Evolutionary conservation across 2,113 vertebrate species (phyloP).

Genomic region (Phyllopteryx taeniolatus): DNA sequence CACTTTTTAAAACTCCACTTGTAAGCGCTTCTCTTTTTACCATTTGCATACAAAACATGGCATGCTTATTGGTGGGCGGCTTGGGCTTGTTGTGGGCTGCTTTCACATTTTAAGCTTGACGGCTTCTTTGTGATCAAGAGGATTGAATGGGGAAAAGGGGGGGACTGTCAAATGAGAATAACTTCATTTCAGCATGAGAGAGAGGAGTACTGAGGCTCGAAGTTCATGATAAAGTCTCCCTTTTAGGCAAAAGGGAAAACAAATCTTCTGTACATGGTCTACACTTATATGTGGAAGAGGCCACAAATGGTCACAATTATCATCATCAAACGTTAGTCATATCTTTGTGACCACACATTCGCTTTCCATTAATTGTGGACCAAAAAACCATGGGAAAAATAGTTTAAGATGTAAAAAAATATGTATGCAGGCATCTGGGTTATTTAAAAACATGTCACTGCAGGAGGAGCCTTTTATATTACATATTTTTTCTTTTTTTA

Average conservation of each 20-base stretch:
- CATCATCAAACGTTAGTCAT: conserved; percentile 30
- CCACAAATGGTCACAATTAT: conserved; percentile 41
- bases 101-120: conserved; percentile 93
- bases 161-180: conserved; percentile 88
- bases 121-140: conserved; percentile 85
- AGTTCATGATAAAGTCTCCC: conserved; percentile 60
- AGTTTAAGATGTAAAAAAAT: conserved; percentile 23
- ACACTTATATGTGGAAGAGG: conserved; percentile 5
- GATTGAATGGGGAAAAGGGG: conserved; percentile 51
- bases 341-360: conserved; percentile 27
- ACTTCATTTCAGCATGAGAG: conserved; percentile 91
- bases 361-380: conserved; percentile 22
- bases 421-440: conserved; percentile 3
- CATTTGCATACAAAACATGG: conserved; percentile 97
- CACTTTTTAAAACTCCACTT: conserved; percentile 92
- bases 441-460: neutral
- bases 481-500: neutral
- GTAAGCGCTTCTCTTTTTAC: conserved; percentile 84
- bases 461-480: neutral
- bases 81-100: conserved; percentile 69
- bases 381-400: conserved; percentile 8
- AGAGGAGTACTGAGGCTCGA: conserved; percentile 78
- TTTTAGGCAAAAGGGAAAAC: conserved; percentile 3
- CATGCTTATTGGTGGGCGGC: conserved; percentile 80
- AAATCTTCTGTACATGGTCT: conserved; percentile 12